Conservation (phyloP, 2,888 invertebrate species). For the Aproaerema taeniolella region DNA sequence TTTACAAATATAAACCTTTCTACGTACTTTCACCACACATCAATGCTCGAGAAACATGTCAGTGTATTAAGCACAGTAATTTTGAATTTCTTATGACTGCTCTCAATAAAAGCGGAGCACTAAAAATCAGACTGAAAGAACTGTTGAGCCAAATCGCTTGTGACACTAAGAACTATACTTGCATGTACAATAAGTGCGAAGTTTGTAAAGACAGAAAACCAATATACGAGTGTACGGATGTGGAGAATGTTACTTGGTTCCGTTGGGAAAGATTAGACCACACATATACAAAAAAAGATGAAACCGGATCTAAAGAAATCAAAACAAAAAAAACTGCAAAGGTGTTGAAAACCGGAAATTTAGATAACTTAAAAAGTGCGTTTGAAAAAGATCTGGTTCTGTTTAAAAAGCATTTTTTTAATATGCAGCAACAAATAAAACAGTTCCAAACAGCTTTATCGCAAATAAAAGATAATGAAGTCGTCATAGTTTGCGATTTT, state of each 20-base stretch:
- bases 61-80: too few species aligned
- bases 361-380: constrained; percentile 11
- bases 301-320: constrained; percentile 12
- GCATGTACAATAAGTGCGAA: constrained; percentile 10
- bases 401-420: constrained; percentile 24
- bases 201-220: constrained; percentile 4
- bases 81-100: too few species aligned
- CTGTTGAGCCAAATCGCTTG: constrained; percentile 6
- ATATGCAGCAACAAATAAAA: constrained; percentile 19
- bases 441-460: constrained; percentile 20
- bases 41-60: too few species aligned
- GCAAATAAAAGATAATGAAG: constrained; percentile 17
- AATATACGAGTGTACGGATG: too few species aligned
- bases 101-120: too few species aligned
- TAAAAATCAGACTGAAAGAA: neutral
- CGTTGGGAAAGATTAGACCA: constrained; percentile 21
- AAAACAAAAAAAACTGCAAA: constrained; percentile 16
- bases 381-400: constrained; percentile 13
- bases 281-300: constrained; percentile 19
- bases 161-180: constrained; percentile 11
- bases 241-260: constrained; percentile 15
- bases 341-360: too few species aligned
- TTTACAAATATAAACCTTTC: too few species aligned
- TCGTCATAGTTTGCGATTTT: constrained; percentile 22
- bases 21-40: too few species aligned